Evolutionary conservation across 2,113 vertebrate species (phyloP).

Genomic region (Oncorhynchus tshawytscha): DNA sequence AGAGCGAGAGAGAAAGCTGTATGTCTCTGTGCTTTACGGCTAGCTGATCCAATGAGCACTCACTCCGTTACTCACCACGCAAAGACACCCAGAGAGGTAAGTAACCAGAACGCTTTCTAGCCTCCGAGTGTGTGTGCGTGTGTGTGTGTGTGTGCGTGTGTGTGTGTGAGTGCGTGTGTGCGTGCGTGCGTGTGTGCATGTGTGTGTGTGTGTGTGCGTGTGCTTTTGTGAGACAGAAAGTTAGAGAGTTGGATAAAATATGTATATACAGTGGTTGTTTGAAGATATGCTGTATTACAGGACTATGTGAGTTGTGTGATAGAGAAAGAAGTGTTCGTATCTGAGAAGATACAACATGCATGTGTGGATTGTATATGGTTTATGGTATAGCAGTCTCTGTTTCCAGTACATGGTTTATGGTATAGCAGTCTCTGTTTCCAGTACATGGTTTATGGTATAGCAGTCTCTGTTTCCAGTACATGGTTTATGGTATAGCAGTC

Average conservation of each 20-base stretch:
- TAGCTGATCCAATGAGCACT: slow-evolving; percentile 72
- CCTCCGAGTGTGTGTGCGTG: slow-evolving; percentile 5
- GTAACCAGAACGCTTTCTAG: slow-evolving; percentile 62
- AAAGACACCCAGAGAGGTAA: slow-evolving; percentile 72
- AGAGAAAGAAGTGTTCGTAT: too few species aligned
- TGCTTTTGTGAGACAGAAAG: neutral
- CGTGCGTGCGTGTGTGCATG: slow-evolving; percentile 11
- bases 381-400: too few species aligned
- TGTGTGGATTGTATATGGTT: too few species aligned
- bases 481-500: too few species aligned
- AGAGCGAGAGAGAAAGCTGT: slow-evolving; percentile 55
- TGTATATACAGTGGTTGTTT: neutral
- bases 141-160: slow-evolving; percentile 23
- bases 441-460: too few species aligned
- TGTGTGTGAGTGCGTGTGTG: slow-evolving; percentile 6
- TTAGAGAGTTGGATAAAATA: neutral
- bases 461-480: too few species aligned
- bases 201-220: slow-evolving; percentile 20
- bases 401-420: too few species aligned
- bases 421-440: too few species aligned
- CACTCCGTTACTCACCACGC: slow-evolving; percentile 59
- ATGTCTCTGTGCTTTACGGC: slow-evolving; percentile 68
- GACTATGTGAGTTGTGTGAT: too few species aligned
- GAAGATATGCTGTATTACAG: too few species aligned
- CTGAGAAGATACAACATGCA: too few species aligned